Percentiles rank a stretch among this genome's conserved stretches.
These are phyloP conservation scores for Drosophila tropicalis DNA, from an alignment of 1,140 invertebrate species.

Conservation along the genomic window DNA sequence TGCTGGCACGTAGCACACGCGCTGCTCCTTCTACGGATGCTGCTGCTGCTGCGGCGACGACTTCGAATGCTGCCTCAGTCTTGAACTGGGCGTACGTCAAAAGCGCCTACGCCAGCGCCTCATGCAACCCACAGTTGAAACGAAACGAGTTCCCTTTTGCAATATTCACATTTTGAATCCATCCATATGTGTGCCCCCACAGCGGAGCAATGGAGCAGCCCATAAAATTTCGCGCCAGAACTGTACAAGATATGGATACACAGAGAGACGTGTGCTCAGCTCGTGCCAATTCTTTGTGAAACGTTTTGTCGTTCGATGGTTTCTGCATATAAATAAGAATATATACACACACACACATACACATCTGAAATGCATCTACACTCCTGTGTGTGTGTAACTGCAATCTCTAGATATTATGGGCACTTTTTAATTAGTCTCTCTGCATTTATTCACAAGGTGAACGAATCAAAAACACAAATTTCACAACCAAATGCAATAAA, in stretches of 20 bases:
- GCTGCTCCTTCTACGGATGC: constrained; percentile 32
- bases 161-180: constrained; percentile 12
- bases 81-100: constrained; percentile 47
- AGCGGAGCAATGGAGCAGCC: constrained; percentile 17
- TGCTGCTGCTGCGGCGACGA: not conserved
- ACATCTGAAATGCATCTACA: constrained; percentile 16
- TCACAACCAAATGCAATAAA: not conserved
- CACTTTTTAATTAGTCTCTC: constrained; percentile 61
- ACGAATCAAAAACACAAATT: not conserved
- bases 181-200: constrained; percentile 46
- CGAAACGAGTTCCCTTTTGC: constrained; percentile 68
- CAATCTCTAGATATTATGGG: constrained; percentile 43
- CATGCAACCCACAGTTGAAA: constrained; percentile 65
- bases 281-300: constrained; percentile 77
- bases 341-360: constrained; percentile 49
- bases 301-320: constrained; percentile 63
- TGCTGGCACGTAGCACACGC: constrained; percentile 74
- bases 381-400: not conserved
- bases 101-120: constrained; percentile 68
- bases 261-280: constrained; percentile 68
- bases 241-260: constrained; percentile 53
- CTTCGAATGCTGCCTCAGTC: constrained; percentile 2
- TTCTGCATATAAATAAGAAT: constrained; percentile 68
- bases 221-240: constrained; percentile 68
- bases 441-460: constrained; percentile 42